Percentiles rank a stretch among this genome's conserved stretches.
Evolutionary conservation across 2,797 vertebrate genomes (phyloP).

Genomic region (Sparus aurata): DNA sequence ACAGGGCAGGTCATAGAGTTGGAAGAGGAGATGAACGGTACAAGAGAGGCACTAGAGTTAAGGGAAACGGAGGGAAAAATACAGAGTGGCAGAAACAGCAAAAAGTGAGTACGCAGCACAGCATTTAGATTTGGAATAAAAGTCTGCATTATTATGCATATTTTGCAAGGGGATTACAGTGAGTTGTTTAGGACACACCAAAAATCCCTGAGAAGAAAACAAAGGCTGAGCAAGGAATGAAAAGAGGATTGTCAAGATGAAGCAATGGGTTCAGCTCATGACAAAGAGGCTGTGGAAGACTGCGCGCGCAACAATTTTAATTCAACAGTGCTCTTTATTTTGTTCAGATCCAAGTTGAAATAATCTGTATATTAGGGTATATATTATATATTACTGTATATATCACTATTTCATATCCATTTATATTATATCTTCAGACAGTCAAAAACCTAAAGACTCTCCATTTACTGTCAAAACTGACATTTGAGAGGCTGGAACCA

Average conservation of each 20-base stretch:
- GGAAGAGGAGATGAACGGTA: conserved; percentile 25
- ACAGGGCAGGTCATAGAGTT: conserved; percentile 17
- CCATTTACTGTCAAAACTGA: too few species aligned
- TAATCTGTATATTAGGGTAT: not conserved
- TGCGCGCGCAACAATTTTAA: conserved; percentile 12
- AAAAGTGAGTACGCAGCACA: conserved; percentile 4
- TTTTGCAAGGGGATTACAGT: conserved; percentile 70
- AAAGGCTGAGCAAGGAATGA: conserved; percentile 53
- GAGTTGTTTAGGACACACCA: conserved; percentile 60
- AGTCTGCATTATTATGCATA: conserved; percentile 56
- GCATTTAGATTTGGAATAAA: conserved; percentile 35
- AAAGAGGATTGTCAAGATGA: conserved; percentile 77
- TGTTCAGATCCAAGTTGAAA: not conserved
- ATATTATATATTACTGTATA: too few species aligned
- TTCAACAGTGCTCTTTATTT: conserved; percentile 18
- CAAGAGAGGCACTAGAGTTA: conserved; percentile 23
- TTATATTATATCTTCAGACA: too few species aligned
- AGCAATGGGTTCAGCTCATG: conserved; percentile 51
- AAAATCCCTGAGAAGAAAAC: conserved; percentile 60
- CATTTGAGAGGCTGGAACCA: too few species aligned
- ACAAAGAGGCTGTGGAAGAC: conserved; percentile 12
- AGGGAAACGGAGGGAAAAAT: conserved; percentile 24
- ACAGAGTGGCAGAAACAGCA: conserved; percentile 25
- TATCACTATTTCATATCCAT: too few species aligned
- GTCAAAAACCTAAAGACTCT: too few species aligned